phyloP scores from a whole-genome alignment of 2,888 invertebrate genomes.

The Dioctria rufipes region DNA sequence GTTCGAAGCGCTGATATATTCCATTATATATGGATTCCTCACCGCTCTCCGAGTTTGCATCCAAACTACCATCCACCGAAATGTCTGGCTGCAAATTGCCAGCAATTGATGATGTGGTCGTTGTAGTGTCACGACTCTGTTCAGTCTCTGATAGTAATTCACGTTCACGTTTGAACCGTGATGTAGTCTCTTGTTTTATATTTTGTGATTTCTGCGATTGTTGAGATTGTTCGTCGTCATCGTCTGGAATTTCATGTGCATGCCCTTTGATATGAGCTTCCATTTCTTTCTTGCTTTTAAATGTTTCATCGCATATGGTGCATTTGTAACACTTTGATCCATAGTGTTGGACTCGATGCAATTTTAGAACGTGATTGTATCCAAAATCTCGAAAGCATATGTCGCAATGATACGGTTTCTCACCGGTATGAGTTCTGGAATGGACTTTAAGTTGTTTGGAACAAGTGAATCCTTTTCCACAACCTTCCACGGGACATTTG shows the following conservation, averaged over 20 bases:
- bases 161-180: slow-evolving; percentile 36
- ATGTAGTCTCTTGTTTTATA: slow-evolving; percentile 39
- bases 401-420: slow-evolving; percentile 92
- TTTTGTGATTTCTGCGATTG: slow-evolving; percentile 63
- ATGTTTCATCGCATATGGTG: slow-evolving; percentile 91
- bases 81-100: slow-evolving; percentile 47
- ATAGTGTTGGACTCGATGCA: slow-evolving; percentile 91
- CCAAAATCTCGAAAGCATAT: slow-evolving; percentile 93
- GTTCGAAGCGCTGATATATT: slow-evolving; percentile 60
- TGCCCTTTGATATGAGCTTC: slow-evolving; percentile 89
- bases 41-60: slow-evolving; percentile 60
- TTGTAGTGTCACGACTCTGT: slow-evolving; percentile 67
- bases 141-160: slow-evolving; percentile 64
- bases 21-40: slow-evolving; percentile 58
- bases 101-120: slow-evolving; percentile 63
- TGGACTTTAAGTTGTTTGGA: slow-evolving; percentile 94
- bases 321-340: slow-evolving; percentile 94
- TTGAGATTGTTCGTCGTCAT: slow-evolving; percentile 65
- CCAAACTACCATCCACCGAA: slow-evolving; percentile 60
- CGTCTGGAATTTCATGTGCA: slow-evolving; percentile 76
- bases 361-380: slow-evolving; percentile 90
- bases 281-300: slow-evolving; percentile 92
- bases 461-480: slow-evolving; percentile 92
- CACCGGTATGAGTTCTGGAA: slow-evolving; percentile 91
- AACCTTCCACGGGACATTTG: slow-evolving; percentile 84